Base-by-base conservation (phyloP, 2,113 vertebrate genomes). In the Actinemys pallida region DNA sequence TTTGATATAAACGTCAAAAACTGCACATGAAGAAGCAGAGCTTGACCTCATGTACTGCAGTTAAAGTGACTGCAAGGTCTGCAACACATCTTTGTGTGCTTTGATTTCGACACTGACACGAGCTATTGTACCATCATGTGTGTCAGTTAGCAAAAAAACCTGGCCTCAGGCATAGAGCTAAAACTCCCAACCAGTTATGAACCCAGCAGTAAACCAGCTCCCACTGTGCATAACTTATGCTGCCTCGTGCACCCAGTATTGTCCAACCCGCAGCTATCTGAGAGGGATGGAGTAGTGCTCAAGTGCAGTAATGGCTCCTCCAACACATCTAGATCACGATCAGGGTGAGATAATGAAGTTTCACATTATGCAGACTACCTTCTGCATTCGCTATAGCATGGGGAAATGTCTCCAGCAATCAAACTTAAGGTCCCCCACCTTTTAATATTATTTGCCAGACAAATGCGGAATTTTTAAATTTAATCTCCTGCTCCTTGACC, bases 401-500 rank as follows among this genome's bases (percentile, higher is more conserved):
- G 87, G 65, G 86, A 90, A 94, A 94, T 90, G 79, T 72, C 94
- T 93, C 13, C 2, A 89, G 91, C 92, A 89, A 81, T 94, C 75
- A 29, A 29, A 47, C 25, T 45, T 39, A 84, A 80, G 53, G 42
- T 79, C n/a, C 42, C 49, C 25, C 54, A 81, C 62, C 45, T 81
- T 42, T 87, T 35, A 88, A 75, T 88, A 97, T 92, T 89, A 95
- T 95, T 90, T 94, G 93, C 89, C 95, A 94, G 94, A 93, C 95
- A 47, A 56, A 88, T 52, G 93, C 90, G 95, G 94, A 93, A 94
- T 96, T 80, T 78, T 90, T 93, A 90, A 97, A 95, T 90, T 96
- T 94, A 57, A 86, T 95, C 62, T 89, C 53, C 35, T 82, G 45
- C 86, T 89, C 81, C 83, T 79, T 91, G 85, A 94, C 91, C 89